Evolutionary conservation across 1,140 invertebrate genomes (phyloP).

Genomic region (Yoshiicerus persimilis): DNA sequence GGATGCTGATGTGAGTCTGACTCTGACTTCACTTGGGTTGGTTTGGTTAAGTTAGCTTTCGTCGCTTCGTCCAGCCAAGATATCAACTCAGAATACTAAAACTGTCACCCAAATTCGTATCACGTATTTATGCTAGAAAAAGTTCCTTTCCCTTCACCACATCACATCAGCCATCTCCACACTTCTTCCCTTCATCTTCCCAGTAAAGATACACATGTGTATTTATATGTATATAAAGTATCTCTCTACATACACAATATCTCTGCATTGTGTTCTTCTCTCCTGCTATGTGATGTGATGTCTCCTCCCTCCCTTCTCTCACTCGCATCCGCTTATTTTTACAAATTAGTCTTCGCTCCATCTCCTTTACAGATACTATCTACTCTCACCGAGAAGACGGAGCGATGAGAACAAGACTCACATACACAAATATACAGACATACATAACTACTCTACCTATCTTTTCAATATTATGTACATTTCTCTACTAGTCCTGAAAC

Average conservation of each 20-base stretch:
- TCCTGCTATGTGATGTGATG: background rate
- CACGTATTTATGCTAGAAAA: constrained; percentile 49
- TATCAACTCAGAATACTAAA: constrained; percentile 49
- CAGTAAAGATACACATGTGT: background rate
- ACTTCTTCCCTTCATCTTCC: background rate
- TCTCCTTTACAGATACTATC: background rate
- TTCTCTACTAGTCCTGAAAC: no score
- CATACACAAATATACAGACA: background rate
- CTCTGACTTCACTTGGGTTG: background rate
- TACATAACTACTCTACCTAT: background rate
- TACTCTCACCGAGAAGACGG: background rate
- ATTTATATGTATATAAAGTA: background rate
- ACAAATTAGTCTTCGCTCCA: constrained; percentile 46
- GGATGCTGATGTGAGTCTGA: background rate
- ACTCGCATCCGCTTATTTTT: constrained; percentile 49
- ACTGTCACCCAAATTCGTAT: constrained; percentile 50
- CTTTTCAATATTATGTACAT: no score
- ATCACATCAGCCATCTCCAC: background rate
- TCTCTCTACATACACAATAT: background rate
- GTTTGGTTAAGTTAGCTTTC: background rate
- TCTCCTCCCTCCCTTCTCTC: constrained; percentile 28
- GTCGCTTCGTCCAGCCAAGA: constrained; percentile 12
- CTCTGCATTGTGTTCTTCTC: background rate
- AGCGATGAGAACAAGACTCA: background rate
- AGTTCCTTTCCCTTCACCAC: constrained; percentile 33